These are phyloP conservation scores for Deroptyus accipitrinus DNA, from an alignment of 2,113 vertebrate genomes.

Conservation along the genomic window DNA sequence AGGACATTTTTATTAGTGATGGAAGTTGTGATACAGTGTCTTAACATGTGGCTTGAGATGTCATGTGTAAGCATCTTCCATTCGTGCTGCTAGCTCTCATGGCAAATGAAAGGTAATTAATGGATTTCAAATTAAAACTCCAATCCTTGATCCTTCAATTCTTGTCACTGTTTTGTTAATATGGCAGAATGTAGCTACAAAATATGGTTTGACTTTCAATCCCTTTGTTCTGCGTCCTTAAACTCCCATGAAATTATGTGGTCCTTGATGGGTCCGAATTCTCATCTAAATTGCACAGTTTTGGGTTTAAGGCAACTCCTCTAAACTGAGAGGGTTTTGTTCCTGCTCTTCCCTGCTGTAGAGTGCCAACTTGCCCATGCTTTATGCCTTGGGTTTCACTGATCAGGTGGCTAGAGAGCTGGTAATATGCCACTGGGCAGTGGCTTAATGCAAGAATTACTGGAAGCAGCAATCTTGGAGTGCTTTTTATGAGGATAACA, in stretches of 20 bases:
- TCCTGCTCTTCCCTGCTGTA: background rate
- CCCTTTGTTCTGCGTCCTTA: background rate
- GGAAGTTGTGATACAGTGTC: background rate
- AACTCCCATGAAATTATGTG: background rate
- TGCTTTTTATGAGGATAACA: slow-evolving; percentile 70
- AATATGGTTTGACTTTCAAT: background rate
- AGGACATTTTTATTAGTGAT: background rate
- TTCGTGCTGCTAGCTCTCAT: background rate
- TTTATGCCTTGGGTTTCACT: slow-evolving; percentile 6
- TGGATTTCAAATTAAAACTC: background rate
- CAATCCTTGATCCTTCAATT: background rate
- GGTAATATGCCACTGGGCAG: slow-evolving; percentile 14
- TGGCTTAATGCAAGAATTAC: slow-evolving; percentile 55
- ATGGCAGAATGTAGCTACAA: background rate
- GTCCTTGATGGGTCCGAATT: background rate
- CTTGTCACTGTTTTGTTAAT: background rate
- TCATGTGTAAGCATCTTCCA: background rate
- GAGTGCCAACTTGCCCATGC: background rate
- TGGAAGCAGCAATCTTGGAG: slow-evolving; percentile 53
- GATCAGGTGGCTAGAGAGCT: background rate
- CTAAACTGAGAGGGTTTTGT: background rate
- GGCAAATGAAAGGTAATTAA: background rate
- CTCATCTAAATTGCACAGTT: background rate
- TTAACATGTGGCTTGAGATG: background rate
- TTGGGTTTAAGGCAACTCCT: background rate